Evolutionary conservation across 1,140 invertebrate genomes (phyloP).

Genomic region (Drosophila varians): DNA sequence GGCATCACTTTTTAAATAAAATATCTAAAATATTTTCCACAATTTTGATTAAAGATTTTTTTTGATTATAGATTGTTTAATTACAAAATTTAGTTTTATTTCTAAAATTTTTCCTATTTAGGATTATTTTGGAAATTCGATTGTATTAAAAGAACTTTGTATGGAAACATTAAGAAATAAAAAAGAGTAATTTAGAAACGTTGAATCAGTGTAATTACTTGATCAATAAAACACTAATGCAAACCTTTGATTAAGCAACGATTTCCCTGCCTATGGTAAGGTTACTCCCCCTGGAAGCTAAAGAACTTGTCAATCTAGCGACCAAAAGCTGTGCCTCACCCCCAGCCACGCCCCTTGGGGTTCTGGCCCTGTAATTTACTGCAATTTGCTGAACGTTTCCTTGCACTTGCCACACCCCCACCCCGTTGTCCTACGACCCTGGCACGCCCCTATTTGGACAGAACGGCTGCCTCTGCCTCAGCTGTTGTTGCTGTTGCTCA

Average conservation of each 20-base stretch:
- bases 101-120: not conserved
- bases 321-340: conserved; percentile 6
- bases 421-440: not conserved
- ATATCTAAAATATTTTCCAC: no score
- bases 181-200: not conserved
- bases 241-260: conserved; percentile 24
- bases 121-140: not conserved
- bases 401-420: conserved; percentile 7
- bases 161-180: not conserved
- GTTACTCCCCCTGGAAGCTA: conserved; percentile 14
- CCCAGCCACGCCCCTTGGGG: conserved; percentile 43
- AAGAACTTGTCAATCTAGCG: conserved; percentile 45
- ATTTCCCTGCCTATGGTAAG: conserved; percentile 8
- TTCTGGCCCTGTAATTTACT: conserved; percentile 55
- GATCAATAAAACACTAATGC: not conserved
- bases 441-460: conserved; percentile 34
- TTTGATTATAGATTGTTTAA: no score
- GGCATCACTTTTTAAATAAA: conserved; percentile 27
- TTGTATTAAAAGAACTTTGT: not conserved
- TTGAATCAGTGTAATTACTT: conserved; percentile 2
- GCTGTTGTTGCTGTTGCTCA: conserved; percentile 51
- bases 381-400: conserved; percentile 67
- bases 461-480: conserved; percentile 47
- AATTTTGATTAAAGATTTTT: conserved; percentile 13
- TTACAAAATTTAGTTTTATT: no score